Evolutionary conservation across 2,888 invertebrate species (phyloP), one percentile per base, ranked within the genome.

Genomic region (Polydrusus pterygomalis): DNA sequence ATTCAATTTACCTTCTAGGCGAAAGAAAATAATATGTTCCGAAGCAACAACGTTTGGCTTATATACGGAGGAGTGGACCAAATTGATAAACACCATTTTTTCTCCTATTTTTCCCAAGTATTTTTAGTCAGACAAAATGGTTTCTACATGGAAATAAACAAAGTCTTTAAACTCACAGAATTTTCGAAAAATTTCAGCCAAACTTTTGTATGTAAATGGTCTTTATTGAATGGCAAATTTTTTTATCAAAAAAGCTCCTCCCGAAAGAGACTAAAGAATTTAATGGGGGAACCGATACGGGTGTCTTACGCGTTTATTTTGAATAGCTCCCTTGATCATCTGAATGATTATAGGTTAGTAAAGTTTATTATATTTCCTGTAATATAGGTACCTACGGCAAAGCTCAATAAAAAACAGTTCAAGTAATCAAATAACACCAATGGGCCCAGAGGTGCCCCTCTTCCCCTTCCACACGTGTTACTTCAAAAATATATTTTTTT

Each of bases 241-340:
- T 30, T 49, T 18, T 17, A 34, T 34, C 1, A 49, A 18, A 47
- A 49, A 13, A 5, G 6, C 5, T 11, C 11, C 17, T 10, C 25
- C 11, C 34, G 13, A 10, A 15, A 49, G 3, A 49, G 34, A 34
- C 56, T 64, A 0, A 40, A 45, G 10, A 56, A 72, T 30, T 56
- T 72, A 17, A 40, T 43, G 43, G 54, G 40, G 13, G 64, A 72
- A 38, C 72, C 72, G 11, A 72, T 72, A 20, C 18, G 72, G 15
- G 72, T 72, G 13, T 72, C 72, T 8, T 72, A 72, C 54, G 72
- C 56, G 8, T 54, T 72, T 43, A 43, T 20, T 45, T 15, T 60
- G n/a, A 60, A 60, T 60, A 25, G 25, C 38, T 60, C 58, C 0
- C n/a, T 34, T 30, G 45, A 49, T 20, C 34, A 65, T 34, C 51